phyloP scores from a whole-genome alignment of 2,113 vertebrate genomes.

The Microcebus tavaratra region DNA sequence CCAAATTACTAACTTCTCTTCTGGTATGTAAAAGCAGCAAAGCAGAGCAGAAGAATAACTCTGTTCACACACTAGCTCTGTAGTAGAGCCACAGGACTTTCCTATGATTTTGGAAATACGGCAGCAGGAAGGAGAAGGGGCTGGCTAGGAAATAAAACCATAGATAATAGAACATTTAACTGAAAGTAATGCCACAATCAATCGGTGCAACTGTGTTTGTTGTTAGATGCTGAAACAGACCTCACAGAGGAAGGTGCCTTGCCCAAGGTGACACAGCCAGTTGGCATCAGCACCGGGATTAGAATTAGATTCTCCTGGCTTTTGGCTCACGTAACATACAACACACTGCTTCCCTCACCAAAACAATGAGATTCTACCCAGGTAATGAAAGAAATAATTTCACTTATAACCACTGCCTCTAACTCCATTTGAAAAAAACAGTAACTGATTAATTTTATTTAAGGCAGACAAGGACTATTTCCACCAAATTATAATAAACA shows the following conservation, averaged over 20 bases:
- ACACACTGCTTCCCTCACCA: neutral
- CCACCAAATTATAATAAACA: conserved; percentile 33
- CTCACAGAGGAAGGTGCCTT: neutral
- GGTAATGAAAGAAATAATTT: neutral
- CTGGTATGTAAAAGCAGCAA: neutral
- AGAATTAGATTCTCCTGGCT: neutral
- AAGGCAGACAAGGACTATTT: neutral
- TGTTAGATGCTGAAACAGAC: neutral
- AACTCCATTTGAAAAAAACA: neutral
- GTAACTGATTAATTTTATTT: neutral
- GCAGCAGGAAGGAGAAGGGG: neutral
- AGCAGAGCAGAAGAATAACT: neutral
- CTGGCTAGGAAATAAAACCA: neutral
- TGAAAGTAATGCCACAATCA: neutral
- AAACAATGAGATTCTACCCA: neutral
- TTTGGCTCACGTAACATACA: neutral
- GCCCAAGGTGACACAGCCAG: neutral
- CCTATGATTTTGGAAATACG: neutral
- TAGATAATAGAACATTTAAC: neutral
- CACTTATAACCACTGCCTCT: neutral
- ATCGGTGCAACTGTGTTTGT: neutral
- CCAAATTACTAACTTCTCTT: neutral
- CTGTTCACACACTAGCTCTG: neutral
- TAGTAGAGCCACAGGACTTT: neutral
- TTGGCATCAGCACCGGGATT: neutral